Evolutionary conservation across 1,140 invertebrate genomes (phyloP).

Genomic region (Camponotus pennsylvanicus): DNA sequence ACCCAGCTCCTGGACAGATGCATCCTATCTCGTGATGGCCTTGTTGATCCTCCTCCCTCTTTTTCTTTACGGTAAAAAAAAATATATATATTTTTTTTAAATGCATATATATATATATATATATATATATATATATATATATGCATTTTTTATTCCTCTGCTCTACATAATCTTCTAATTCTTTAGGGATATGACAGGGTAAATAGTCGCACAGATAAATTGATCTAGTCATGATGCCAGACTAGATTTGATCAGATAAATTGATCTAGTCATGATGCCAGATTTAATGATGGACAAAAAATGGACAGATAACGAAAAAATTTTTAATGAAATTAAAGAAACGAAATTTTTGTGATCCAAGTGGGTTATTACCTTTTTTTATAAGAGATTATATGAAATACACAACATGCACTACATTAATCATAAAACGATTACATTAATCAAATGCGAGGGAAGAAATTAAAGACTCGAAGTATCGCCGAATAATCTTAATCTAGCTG

Average conservation of each 20-base stretch:
- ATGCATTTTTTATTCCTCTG: not conserved
- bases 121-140: not conserved
- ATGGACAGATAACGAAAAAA: not conserved
- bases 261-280: not conserved
- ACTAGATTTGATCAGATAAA: no score
- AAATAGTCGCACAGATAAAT: not conserved
- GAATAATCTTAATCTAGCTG: no score
- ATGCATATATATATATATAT: not conserved
- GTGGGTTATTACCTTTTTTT: not conserved
- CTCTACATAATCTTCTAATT: not conserved
- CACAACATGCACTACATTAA: no score
- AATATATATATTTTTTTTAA: no score
- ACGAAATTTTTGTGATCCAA: not conserved
- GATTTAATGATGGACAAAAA: not conserved
- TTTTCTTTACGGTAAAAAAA: slow-evolving; percentile 6
- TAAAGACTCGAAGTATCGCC: no score
- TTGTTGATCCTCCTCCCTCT: not conserved
- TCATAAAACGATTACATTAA: no score
- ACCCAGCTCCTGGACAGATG: not conserved
- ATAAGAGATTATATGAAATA: no score
- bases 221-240: not conserved
- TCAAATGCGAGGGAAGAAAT: no score
- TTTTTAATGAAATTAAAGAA: not conserved
- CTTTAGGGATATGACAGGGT: not conserved
- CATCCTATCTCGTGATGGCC: slow-evolving; percentile 4